Evolutionary conservation across 2,113 vertebrate species (phyloP).

Genomic region (Strigops habroptila): DNA sequence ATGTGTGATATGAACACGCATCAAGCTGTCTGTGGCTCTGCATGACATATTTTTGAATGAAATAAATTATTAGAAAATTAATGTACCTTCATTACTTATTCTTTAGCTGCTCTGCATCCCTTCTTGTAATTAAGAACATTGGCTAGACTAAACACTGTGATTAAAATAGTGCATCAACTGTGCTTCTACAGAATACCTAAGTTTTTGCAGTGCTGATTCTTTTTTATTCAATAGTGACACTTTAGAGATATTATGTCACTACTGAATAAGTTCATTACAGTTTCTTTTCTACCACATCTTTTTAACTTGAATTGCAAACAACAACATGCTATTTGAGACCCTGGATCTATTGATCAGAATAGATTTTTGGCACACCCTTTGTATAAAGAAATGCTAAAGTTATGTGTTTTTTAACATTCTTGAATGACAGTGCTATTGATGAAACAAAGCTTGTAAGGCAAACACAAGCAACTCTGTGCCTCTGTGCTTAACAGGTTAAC

Average conservation of each 20-base stretch:
- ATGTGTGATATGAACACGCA: background rate
- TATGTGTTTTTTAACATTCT: background rate
- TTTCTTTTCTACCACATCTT: background rate
- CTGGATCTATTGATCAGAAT: background rate
- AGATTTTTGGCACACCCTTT: background rate
- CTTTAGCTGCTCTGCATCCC: slow-evolving; percentile 19
- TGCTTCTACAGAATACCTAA: background rate
- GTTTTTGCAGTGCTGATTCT: background rate
- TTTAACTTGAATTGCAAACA: background rate
- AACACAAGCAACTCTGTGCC: background rate
- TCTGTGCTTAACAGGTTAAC: background rate
- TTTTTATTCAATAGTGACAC: background rate
- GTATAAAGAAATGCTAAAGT: background rate
- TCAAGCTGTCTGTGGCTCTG: background rate
- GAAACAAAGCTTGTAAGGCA: background rate
- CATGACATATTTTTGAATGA: background rate
- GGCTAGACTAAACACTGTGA: slow-evolving; percentile 1
- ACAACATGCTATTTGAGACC: background rate
- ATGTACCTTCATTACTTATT: slow-evolving; percentile 34
- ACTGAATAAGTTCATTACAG: background rate
- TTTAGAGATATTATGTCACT: background rate
- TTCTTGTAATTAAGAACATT: slow-evolving; percentile 32
- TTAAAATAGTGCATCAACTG: background rate
- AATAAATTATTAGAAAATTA: slow-evolving; percentile 38
- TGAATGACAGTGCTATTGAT: background rate